Conservation (phyloP, 2,113 vertebrate genomes). For the Beaufortia kweichowensis region DNA sequence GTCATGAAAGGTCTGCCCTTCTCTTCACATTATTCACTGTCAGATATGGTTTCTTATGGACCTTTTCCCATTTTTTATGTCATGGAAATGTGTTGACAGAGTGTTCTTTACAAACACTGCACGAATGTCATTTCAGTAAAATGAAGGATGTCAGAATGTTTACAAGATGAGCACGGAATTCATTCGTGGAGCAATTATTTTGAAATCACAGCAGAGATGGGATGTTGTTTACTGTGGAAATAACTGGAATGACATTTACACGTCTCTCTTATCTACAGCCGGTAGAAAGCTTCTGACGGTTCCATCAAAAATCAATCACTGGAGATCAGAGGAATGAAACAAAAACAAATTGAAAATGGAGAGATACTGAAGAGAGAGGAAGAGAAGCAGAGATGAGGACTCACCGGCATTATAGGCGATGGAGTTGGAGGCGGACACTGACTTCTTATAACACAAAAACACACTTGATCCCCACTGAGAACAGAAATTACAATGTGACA, state of each 20-base stretch:
- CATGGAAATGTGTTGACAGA: background rate
- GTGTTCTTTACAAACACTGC: background rate
- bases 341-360: background rate
- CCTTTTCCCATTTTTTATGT: background rate
- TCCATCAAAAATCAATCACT: background rate
- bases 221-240: slow-evolving; percentile 21
- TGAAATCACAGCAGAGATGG: slow-evolving; percentile 1
- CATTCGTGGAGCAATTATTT: background rate
- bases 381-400: slow-evolving; percentile 55
- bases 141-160: background rate
- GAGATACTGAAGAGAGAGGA: background rate
- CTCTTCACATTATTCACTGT: background rate
- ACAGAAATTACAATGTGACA: background rate
- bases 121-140: background rate
- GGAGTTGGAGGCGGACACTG: slow-evolving; percentile 92
- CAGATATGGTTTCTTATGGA: background rate
- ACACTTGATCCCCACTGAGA: slow-evolving; percentile 96
- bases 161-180: background rate
- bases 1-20: background rate
- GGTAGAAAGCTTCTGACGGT: background rate
- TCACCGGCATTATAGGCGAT: slow-evolving; percentile 96
- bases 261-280: slow-evolving; percentile 6
- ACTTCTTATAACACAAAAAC: slow-evolving; percentile 98
- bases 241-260: slow-evolving; percentile 21
- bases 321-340: background rate